Evolutionary conservation across 2,888 invertebrate genomes (phyloP), one percentile per base, ranked within the genome.

Genomic region (Callinectes sapidus): DNA sequence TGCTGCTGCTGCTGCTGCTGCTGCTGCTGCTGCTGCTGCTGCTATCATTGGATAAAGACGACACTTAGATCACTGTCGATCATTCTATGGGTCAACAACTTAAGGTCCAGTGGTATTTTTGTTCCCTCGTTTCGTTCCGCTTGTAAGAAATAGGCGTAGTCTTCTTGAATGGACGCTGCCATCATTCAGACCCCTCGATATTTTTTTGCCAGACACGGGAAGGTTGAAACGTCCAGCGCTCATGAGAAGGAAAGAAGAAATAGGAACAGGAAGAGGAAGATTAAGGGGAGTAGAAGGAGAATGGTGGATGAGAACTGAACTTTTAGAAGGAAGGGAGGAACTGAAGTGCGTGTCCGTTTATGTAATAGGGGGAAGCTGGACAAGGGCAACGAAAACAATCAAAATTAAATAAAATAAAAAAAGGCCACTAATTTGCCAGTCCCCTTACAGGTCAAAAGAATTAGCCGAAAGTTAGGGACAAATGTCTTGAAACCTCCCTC

Each of bases 1-100:
- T 32, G 18, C 86, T 32, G 35, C 86, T 86, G 35, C 86, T 86
- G 35, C 86, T 86, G 39, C 39, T n/a, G 39, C 87, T 87, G n/a
- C 87, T 87, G 13, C 87, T 87, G 39, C 87, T 87, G 14, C 87
- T 39, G 39, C 87, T 39, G 39, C 48, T 39, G 14, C 87, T 39
- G 13, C 39, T 39, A 87, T 16, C 55, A 55, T 2, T 55, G 16
- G 16, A 55, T 55, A 14, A 0, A 5, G 55, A 13, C 55, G 55
- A 55, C 55, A 55, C 16, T 55, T 61, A 23, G 23, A 61, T 61
- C 18, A 61, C 61, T 13, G 23, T 2, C 61, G 13, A 18, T 61
- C 61, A 61, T 6, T 61, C 23, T 61, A 8, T 14, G 55, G 61
- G 61, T 61, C 61, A 23, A 61, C 23, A 61, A 1, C 61, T 8